Evolutionary conservation across 1,140 invertebrate genomes (phyloP).

Genomic region (Phortica variegata): DNA sequence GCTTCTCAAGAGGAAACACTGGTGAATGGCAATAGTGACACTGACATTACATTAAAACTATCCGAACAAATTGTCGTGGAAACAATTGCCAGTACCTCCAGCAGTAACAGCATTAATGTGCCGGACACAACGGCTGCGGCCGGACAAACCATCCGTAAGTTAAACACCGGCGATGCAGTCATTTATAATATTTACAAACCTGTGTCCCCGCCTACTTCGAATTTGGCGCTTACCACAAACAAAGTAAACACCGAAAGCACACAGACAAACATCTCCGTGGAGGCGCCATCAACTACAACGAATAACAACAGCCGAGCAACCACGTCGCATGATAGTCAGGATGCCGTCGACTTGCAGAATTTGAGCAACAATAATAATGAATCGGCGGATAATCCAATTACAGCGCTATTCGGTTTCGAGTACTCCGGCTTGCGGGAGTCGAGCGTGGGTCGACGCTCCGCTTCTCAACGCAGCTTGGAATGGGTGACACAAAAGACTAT

Average conservation of each 20-base stretch:
- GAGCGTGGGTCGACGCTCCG: slow-evolving; percentile 36
- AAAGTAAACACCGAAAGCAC: slow-evolving; percentile 43
- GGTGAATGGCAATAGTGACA: background rate
- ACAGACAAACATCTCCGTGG: slow-evolving; percentile 19
- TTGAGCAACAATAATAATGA: slow-evolving; percentile 42
- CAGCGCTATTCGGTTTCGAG: slow-evolving; percentile 41
- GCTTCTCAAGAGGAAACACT: slow-evolving; percentile 8
- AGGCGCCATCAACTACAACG: slow-evolving; percentile 28
- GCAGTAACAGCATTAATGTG: slow-evolving; percentile 9
- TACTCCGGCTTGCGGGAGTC: slow-evolving; percentile 37
- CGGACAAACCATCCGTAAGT: slow-evolving; percentile 35
- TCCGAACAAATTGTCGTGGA: slow-evolving; percentile 40
- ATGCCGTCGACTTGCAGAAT: slow-evolving; percentile 44
- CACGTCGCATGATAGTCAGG: slow-evolving; percentile 26
- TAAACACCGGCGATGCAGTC: slow-evolving; percentile 34
- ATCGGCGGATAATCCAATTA: slow-evolving; percentile 41
- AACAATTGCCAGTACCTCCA: slow-evolving; percentile 38
- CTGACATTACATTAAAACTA: slow-evolving; percentile 20
- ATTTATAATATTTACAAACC: slow-evolving; percentile 47
- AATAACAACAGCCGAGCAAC: slow-evolving; percentile 29
- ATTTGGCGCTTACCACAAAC: slow-evolving; percentile 40
- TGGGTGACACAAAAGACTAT: slow-evolving; percentile 34
- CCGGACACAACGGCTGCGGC: slow-evolving; percentile 19
- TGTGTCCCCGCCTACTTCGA: slow-evolving; percentile 44
- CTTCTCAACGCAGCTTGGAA: slow-evolving; percentile 31